Conservation (phyloP, 2,797 vertebrate species). For the Spinus pinus region DNA sequence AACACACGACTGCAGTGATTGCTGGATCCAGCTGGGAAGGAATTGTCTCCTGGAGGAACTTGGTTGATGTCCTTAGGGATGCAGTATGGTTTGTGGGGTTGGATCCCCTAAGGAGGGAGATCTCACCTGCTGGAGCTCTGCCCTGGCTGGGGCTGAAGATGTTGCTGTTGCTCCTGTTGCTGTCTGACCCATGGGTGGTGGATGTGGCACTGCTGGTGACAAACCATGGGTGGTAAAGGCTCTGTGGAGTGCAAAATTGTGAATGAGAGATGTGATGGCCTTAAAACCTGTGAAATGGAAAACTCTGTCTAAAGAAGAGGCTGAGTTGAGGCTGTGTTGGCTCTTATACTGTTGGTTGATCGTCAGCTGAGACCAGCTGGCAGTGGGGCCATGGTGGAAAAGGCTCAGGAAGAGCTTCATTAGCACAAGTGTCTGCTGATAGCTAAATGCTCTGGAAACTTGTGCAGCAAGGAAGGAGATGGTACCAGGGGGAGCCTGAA, state of each 20-base stretch:
- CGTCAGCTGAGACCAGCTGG: neutral
- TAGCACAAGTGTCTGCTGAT: neutral
- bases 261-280: rapidly evolving
- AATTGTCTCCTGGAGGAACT: neutral
- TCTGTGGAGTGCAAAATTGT: neutral
- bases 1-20: neutral
- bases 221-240: neutral
- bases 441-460: neutral
- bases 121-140: neutral
- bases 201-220: rapidly evolving
- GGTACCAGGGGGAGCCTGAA: neutral
- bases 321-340: neutral
- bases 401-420: neutral
- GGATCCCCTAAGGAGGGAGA: neutral
- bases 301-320: neutral
- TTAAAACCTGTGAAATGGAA: neutral
- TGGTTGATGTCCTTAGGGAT: neutral
- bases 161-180: neutral
- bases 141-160: neutral
- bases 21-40: neutral
- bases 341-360: neutral
- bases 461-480: neutral
- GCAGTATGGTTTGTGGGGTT: rapidly evolving
- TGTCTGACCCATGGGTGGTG: rapidly evolving
- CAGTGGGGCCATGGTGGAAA: rapidly evolving